A percentile compares a stretch with the other conserved stretches of the same genome.
These are phyloP conservation scores for Sardinella longiceps DNA, from an alignment of 2,797 vertebrate species.

Conservation along the genomic window DNA sequence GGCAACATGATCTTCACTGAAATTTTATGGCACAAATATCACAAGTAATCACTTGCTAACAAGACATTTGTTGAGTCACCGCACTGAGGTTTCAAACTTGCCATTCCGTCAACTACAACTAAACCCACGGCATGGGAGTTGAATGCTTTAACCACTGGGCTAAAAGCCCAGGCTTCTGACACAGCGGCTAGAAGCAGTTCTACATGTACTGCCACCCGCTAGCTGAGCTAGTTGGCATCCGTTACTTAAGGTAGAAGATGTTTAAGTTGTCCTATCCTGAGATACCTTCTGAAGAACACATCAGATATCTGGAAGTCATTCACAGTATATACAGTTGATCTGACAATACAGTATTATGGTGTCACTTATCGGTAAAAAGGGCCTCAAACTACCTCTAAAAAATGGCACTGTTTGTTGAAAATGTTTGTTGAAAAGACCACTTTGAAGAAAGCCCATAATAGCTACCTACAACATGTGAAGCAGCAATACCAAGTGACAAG, in stretches of 20 bases:
- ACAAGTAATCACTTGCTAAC: conserved; percentile 40
- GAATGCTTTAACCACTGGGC: too few species aligned
- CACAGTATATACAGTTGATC: not conserved
- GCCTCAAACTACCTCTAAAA: not conserved
- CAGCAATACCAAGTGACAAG: too few species aligned
- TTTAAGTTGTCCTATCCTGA: conserved; percentile 14
- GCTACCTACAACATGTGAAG: too few species aligned
- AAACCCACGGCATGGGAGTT: too few species aligned
- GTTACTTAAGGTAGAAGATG: conserved; percentile 29
- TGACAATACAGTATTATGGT: not conserved
- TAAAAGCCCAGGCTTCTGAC: too few species aligned
- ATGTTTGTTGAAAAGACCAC: not conserved
- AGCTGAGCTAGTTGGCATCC: too few species aligned
- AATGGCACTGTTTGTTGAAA: not conserved
- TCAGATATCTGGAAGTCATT: not conserved
- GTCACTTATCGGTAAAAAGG: not conserved
- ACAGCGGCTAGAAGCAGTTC: too few species aligned
- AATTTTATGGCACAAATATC: conserved; percentile 31
- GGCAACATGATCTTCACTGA: conserved; percentile 28
- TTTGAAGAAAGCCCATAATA: not conserved
- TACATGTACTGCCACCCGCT: too few species aligned
- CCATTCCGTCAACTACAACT: too few species aligned
- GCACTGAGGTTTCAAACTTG: too few species aligned
- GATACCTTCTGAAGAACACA: not conserved
- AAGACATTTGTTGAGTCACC: not conserved